A percentile compares a stretch with the other conserved stretches of the same genome.
These are phyloP conservation scores for Pachyrhynchus sulphureomaculatus DNA, from an alignment of 1,140 invertebrate genomes.

Conservation along the genomic window DNA sequence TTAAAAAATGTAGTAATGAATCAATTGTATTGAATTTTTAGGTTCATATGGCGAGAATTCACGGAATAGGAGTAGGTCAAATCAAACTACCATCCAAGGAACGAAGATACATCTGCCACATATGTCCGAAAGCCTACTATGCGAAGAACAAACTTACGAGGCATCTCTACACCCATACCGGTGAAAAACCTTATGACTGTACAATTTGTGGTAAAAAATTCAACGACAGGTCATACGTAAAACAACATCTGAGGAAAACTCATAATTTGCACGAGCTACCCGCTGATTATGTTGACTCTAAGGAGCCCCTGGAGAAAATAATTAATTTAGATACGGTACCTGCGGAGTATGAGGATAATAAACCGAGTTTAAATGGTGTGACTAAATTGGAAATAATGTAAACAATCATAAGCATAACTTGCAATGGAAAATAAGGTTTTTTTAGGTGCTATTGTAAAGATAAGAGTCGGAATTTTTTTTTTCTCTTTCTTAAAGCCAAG, in stretches of 20 bases:
- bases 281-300: neutral
- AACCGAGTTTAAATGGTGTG: too few species aligned
- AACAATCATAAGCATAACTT: too few species aligned
- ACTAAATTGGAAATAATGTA: too few species aligned
- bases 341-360: too few species aligned
- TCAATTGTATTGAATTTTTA: too few species aligned
- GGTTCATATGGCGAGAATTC: constrained; percentile 29
- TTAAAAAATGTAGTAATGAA: too few species aligned
- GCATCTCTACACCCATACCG: constrained; percentile 68
- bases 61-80: constrained; percentile 34
- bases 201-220: constrained; percentile 61
- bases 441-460: too few species aligned
- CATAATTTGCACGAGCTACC: constrained; percentile 28
- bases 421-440: too few species aligned
- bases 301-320: too few species aligned
- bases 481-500: too few species aligned
- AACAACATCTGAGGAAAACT: constrained; percentile 38
- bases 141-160: constrained; percentile 60
- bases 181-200: constrained; percentile 69
- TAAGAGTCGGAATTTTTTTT: too few species aligned
- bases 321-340: neutral
- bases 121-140: constrained; percentile 57
- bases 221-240: constrained; percentile 42
- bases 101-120: constrained; percentile 40
- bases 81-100: constrained; percentile 37